Percentiles rank a stretch among this genome's conserved stretches.
These are phyloP conservation scores for Albula glossodonta DNA, from an alignment of 2,113 vertebrate species.

Conservation along the genomic window DNA sequence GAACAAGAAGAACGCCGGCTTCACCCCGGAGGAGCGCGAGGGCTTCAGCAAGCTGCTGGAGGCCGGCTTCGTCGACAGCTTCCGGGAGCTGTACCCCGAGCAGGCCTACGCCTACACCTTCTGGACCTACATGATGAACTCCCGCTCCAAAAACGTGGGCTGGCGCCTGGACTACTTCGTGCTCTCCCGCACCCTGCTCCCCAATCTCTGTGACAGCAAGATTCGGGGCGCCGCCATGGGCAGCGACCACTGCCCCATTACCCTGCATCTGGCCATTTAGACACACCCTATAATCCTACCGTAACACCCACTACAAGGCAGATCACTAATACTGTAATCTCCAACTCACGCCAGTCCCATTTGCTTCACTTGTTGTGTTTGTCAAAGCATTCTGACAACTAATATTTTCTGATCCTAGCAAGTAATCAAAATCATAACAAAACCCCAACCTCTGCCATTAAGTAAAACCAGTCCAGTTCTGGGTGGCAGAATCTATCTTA, in stretches of 20 bases:
- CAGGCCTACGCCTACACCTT: conserved; percentile 82
- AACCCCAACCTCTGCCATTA: background rate
- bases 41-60: conserved; percentile 78
- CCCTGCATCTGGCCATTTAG: conserved; percentile 77
- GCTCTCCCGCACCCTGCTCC: conserved; percentile 74
- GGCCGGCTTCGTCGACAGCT: conserved; percentile 80
- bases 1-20: conserved; percentile 87
- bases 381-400: too few species aligned
- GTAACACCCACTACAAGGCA: too few species aligned
- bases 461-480: background rate
- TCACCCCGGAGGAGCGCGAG: conserved; percentile 82
- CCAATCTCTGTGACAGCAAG: conserved; percentile 83
- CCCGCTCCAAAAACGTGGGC: conserved; percentile 84
- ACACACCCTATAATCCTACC: background rate
- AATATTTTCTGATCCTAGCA: too few species aligned
- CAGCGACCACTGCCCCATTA: conserved; percentile 90
- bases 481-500: background rate
- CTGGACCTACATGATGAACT: conserved; percentile 94
- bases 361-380: background rate
- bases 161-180: conserved; percentile 91
- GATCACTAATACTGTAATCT: background rate
- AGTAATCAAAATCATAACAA: background rate
- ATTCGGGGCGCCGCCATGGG: conserved; percentile 82
- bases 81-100: conserved; percentile 82
- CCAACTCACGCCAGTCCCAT: background rate